phyloP scores from a whole-genome alignment of 2,888 invertebrate species.

The Troglohyphantes excavatus region DNA sequence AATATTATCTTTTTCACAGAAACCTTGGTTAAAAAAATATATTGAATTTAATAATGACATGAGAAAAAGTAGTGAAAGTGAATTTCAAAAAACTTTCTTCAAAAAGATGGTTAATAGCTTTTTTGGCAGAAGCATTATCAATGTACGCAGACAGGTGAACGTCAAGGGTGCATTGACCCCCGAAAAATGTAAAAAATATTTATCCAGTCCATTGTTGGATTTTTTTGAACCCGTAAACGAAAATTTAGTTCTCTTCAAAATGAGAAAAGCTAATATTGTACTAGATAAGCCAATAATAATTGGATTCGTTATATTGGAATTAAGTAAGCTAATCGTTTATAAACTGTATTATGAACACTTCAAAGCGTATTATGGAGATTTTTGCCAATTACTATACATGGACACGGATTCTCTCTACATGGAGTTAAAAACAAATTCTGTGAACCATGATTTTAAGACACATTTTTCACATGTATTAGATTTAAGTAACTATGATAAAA shows the following conservation, averaged over 20 bases:
- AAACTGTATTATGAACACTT: not conserved
- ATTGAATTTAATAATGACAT: conserved; percentile 22
- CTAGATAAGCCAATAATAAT: not conserved
- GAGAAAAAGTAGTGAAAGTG: conserved; percentile 5
- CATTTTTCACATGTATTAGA: not conserved
- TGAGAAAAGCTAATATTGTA: not conserved
- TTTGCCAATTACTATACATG: not conserved
- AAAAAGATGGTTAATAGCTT: conserved; percentile 11
- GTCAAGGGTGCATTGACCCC: not conserved
- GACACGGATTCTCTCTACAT: not conserved
- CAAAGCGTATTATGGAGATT: not conserved
- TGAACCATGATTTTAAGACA: not conserved
- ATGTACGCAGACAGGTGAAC: not conserved
- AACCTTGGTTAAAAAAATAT: conserved; percentile 4
- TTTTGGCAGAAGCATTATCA: not conserved
- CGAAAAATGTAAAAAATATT: conserved; percentile 1
- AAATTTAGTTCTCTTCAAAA: not conserved
- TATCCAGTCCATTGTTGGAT: not conserved
- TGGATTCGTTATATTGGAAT: not conserved
- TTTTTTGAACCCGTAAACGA: not conserved
- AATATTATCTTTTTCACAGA: conserved; percentile 15
- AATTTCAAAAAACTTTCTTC: not conserved
- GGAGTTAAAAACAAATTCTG: not conserved
- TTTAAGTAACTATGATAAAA: conserved; percentile 2
- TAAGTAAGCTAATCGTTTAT: not conserved